Evolutionary conservation across 2,113 vertebrate species (phyloP).

Genomic region (Gallinago undulata): DNA sequence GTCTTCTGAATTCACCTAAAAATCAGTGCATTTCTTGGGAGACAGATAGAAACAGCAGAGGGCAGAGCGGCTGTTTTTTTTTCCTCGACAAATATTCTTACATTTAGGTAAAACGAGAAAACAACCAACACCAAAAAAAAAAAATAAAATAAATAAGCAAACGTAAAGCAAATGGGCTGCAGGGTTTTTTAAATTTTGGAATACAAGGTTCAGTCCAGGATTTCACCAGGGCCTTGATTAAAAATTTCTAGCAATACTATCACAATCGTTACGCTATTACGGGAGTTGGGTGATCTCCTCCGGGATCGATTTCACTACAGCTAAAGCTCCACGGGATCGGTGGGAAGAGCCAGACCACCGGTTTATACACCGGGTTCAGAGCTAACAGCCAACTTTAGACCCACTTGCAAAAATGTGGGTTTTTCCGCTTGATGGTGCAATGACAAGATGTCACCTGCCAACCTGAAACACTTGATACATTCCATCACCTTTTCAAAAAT

Average conservation of each 20-base stretch:
- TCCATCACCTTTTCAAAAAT: conserved; percentile 50
- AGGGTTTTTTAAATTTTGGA: conserved; percentile 36
- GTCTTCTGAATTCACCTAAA: conserved; percentile 25
- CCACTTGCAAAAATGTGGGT: conserved; percentile 42
- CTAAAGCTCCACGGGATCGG: not conserved
- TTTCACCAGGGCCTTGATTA: conserved; percentile 56
- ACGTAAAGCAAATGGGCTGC: conserved; percentile 28
- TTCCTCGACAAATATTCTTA: not conserved
- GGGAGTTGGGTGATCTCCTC: not conserved
- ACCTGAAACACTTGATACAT: conserved; percentile 71
- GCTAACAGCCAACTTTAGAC: conserved; percentile 17
- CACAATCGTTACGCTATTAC: conserved; percentile 5
- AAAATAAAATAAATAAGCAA: not conserved
- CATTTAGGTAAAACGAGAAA: not conserved
- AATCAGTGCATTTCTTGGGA: conserved; percentile 2
- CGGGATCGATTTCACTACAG: not conserved
- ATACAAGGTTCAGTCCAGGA: conserved; percentile 37
- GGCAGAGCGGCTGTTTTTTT: conserved; percentile 19
- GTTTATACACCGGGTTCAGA: conserved; percentile 49
- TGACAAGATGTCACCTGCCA: conserved; percentile 62
- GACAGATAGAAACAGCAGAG: conserved; percentile 49
- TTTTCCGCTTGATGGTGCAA: conserved; percentile 64
- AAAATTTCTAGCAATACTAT: conserved; percentile 62
- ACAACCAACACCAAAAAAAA: not conserved
- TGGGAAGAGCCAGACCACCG: conserved; percentile 7